Percentiles rank a stretch among this genome's conserved stretches.
phyloP scores from a whole-genome alignment of 2,113 vertebrate genomes.

The Lepisosteus oculatus region DNA sequence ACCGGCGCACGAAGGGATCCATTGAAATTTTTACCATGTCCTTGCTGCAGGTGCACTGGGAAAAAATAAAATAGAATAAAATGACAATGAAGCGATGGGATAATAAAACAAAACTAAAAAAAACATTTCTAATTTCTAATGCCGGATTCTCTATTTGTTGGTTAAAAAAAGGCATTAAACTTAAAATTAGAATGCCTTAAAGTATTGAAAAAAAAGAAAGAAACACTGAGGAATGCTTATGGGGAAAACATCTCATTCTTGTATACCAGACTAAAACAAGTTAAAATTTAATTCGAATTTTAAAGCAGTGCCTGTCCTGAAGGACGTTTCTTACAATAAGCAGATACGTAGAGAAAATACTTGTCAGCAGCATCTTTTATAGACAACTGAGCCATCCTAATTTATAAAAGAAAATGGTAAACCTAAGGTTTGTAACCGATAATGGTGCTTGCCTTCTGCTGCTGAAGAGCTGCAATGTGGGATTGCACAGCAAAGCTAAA shows the following conservation, averaged over 20 bases:
- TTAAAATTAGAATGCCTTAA: not conserved
- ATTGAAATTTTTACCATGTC: conserved; percentile 98
- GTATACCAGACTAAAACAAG: too few species aligned
- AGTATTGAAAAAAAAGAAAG: not conserved
- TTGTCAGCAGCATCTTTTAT: not conserved
- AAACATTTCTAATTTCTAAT: not conserved
- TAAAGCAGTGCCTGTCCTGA: not conserved
- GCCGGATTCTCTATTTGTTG: not conserved
- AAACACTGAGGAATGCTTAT: not conserved
- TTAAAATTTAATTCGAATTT: not conserved
- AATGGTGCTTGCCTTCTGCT: not conserved
- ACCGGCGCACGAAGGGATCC: conserved; percentile 92
- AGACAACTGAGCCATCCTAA: not conserved
- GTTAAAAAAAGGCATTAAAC: not conserved
- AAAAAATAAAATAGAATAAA: conserved; percentile 12
- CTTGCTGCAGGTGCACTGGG: conserved; percentile 88
- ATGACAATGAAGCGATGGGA: not conserved
- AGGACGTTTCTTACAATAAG: not conserved
- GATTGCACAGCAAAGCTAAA: not conserved
- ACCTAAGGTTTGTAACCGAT: not conserved
- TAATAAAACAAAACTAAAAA: not conserved
- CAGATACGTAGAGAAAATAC: not conserved
- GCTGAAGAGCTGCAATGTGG: conserved; percentile 5
- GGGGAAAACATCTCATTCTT: not conserved
- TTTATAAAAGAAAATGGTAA: not conserved